Conservation (phyloP, 2,797 vertebrate species). For the Synaphobranchus kaupii region DNA sequence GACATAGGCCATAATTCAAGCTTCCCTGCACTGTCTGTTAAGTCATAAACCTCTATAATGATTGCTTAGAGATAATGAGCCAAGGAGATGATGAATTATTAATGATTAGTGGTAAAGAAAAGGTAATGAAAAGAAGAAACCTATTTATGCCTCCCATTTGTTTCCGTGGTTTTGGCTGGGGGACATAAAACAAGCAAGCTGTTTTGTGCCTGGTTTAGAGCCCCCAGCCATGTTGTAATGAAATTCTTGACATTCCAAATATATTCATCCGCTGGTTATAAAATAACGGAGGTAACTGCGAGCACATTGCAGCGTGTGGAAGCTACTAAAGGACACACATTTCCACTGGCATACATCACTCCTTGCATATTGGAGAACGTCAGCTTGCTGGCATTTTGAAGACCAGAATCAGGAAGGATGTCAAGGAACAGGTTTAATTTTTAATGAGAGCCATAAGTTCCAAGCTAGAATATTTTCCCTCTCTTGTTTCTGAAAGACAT, state of each 20-base stretch:
- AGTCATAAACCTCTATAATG: constrained; percentile 73
- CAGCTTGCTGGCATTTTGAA: constrained; percentile 68
- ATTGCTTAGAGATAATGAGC: constrained; percentile 75
- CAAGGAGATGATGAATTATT: constrained; percentile 77
- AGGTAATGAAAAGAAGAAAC: constrained; percentile 57
- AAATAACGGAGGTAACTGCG: constrained; percentile 60
- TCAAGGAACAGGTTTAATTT: constrained; percentile 26
- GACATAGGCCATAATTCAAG: constrained; percentile 53
- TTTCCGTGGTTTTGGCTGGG: constrained; percentile 58
- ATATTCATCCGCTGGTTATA: constrained; percentile 64
- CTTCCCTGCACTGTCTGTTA: constrained; percentile 48
- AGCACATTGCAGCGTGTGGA: constrained; percentile 63
- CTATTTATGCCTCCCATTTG: constrained; percentile 48
- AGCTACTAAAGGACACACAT: constrained; percentile 67
- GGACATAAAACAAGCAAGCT: constrained; percentile 67
- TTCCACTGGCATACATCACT: constrained; percentile 68
- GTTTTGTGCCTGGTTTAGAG: constrained; percentile 61
- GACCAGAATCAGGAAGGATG: constrained; percentile 52
- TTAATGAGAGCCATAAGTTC: constrained; percentile 27
- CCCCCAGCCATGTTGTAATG: constrained; percentile 70
- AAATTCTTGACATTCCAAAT: constrained; percentile 71
- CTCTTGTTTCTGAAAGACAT: not conserved
- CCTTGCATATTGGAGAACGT: constrained; percentile 64
- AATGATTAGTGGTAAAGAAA: constrained; percentile 75
- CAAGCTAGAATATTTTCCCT: not conserved